Evolutionary conservation across 2,888 invertebrate genomes (phyloP).

Genomic region (Zonitis immaculata): DNA sequence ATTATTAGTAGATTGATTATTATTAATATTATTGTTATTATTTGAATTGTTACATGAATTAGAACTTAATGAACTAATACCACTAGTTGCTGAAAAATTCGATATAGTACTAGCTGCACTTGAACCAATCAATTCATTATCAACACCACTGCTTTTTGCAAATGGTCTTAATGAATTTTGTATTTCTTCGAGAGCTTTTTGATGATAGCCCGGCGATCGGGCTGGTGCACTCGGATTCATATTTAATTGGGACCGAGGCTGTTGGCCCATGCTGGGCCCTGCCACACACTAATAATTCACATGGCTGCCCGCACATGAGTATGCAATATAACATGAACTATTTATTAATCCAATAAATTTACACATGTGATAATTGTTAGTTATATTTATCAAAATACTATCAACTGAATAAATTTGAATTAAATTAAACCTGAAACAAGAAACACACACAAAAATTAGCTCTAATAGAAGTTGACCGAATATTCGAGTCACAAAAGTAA

Average conservation of each 20-base stretch:
- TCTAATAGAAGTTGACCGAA: too few relatives aligned
- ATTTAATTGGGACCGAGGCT: slow-evolving; percentile 50
- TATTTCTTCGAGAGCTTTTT: slow-evolving; percentile 83
- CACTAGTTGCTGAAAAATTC: slow-evolving; percentile 58
- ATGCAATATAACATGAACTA: neutral
- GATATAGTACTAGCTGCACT: slow-evolving; percentile 73
- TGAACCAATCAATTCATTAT: slow-evolving; percentile 58
- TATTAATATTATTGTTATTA: neutral
- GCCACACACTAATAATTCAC: slow-evolving; percentile 47
- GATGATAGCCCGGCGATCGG: slow-evolving; percentile 69
- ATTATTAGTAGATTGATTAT: slow-evolving; percentile 25
- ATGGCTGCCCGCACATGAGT: slow-evolving; percentile 19
- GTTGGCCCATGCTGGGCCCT: slow-evolving; percentile 54
- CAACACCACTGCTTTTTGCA: slow-evolving; percentile 58
- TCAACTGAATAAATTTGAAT: too few relatives aligned
- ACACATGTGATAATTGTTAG: too few relatives aligned
- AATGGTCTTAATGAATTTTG: slow-evolving; percentile 78
- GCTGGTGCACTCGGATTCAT: slow-evolving; percentile 60
- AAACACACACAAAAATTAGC: too few relatives aligned
- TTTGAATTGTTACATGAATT: slow-evolving; percentile 35
- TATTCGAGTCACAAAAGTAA: neutral
- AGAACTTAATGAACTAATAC: slow-evolving; percentile 58
- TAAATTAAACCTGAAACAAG: too few relatives aligned
- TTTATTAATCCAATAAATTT: too few relatives aligned
- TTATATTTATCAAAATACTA: too few relatives aligned